Evolutionary conservation across 2,113 vertebrate genomes (phyloP).

Genomic region (Silurus asotus): DNA sequence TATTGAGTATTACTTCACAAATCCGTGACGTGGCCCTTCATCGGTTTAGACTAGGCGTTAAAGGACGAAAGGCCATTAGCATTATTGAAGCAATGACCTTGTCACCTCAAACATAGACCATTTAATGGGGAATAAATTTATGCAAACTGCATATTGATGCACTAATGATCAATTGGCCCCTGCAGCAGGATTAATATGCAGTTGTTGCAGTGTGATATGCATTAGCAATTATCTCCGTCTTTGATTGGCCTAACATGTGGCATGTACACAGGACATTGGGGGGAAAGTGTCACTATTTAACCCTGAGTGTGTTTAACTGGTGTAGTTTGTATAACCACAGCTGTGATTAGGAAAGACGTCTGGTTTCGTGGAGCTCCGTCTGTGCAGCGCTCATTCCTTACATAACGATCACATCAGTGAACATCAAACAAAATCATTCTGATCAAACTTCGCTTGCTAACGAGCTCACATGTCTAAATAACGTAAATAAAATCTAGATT

Average conservation of each 20-base stretch:
- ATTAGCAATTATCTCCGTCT: conserved; percentile 84
- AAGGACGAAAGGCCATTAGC: conserved; percentile 89
- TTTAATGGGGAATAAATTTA: conserved; percentile 96
- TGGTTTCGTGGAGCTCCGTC: not conserved
- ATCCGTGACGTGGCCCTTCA: conserved; percentile 77
- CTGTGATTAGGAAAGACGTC: not conserved
- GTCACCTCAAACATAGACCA: conserved; percentile 90
- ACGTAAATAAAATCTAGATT: too few species aligned
- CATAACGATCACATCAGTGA: not conserved
- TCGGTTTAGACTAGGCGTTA: conserved; percentile 84
- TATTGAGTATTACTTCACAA: conserved; percentile 73
- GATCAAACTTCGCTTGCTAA: not conserved
- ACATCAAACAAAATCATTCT: not conserved
- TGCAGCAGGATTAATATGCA: conserved; percentile 91
- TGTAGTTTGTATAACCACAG: not conserved
- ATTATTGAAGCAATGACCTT: conserved; percentile 97
- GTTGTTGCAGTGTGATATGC: conserved; percentile 85
- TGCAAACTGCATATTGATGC: conserved; percentile 97
- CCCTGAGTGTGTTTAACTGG: not conserved
- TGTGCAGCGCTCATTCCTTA: not conserved
- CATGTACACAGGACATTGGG: conserved; percentile 71
- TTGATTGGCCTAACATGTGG: conserved; percentile 80
- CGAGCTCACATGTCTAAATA: not conserved
- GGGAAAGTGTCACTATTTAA: not conserved
- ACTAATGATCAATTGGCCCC: conserved; percentile 94